Evolutionary conservation across 2,888 invertebrate genomes (phyloP).

Genomic region (Zhuqinia jingwanae): DNA sequence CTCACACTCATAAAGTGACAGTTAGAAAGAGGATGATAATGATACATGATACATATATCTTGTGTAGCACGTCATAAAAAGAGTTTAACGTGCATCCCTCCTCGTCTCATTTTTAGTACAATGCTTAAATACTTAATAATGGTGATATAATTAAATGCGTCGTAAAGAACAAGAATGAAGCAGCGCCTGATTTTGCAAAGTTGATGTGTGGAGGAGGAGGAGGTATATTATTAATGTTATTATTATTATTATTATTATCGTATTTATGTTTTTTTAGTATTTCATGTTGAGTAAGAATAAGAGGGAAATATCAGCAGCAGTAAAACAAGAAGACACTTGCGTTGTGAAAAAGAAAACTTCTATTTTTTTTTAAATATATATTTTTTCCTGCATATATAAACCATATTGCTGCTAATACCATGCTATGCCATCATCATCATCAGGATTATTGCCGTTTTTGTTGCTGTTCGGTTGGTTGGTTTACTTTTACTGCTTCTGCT

Average conservation of each 20-base stretch:
- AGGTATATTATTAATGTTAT: too few relatives aligned
- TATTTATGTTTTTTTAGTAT: slow-evolving; percentile 28
- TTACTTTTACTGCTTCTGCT: slow-evolving; percentile 17
- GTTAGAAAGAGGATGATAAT: not conserved
- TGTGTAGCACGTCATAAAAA: slow-evolving; percentile 32
- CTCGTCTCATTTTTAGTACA: too few relatives aligned
- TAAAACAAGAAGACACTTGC: not conserved
- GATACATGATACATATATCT: not conserved
- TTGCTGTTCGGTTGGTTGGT: slow-evolving; percentile 45
- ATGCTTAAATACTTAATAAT: slow-evolving; percentile 38
- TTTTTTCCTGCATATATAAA: too few relatives aligned
- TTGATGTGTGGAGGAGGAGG: not conserved
- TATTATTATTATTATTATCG: slow-evolving; percentile 26
- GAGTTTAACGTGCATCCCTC: too few relatives aligned
- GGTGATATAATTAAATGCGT: slow-evolving; percentile 43
- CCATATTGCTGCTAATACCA: not conserved
- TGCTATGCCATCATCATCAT: not conserved
- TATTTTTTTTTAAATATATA: too few relatives aligned
- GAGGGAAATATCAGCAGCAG: too few relatives aligned
- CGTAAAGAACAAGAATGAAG: slow-evolving; percentile 59
- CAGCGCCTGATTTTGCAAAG: slow-evolving; percentile 41
- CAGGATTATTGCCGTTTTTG: slow-evolving; percentile 26
- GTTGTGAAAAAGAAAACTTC: not conserved
- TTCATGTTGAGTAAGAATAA: slow-evolving; percentile 22
- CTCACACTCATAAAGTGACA: not conserved